phyloP scores from a whole-genome alignment of 2,797 vertebrate genomes.

The Apogon hyalosoma region DNA sequence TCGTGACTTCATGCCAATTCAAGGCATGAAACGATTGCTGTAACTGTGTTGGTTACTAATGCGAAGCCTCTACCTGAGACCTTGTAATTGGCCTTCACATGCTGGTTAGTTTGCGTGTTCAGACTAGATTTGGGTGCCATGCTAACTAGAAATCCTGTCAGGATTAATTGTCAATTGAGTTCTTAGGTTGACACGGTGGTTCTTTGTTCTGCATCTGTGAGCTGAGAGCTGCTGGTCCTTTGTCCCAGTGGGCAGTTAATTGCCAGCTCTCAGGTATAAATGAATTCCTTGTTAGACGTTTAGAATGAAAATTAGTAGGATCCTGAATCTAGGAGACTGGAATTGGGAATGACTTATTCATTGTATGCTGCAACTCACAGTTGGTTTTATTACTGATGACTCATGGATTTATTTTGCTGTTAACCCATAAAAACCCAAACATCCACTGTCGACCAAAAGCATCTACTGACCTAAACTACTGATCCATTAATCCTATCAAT shows the following conservation, averaged over 20 bases:
- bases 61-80: background rate
- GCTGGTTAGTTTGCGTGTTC: background rate
- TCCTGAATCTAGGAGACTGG: background rate
- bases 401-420: no score
- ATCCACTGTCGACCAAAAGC: no score
- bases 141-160: background rate
- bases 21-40: background rate
- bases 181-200: slow-evolving; percentile 1
- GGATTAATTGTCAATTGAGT: background rate
- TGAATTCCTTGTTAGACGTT: slow-evolving; percentile 12
- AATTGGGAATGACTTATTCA: background rate
- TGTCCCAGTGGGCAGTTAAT: slow-evolving; percentile 11
- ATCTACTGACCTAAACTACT: no score
- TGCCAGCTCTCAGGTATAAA: slow-evolving; percentile 8
- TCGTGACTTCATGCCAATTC: background rate
- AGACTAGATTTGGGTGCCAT: background rate
- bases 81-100: background rate
- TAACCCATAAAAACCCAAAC: no score
- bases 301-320: slow-evolving; percentile 26
- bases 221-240: background rate
- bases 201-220: slow-evolving; percentile 2
- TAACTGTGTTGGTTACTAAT: background rate
- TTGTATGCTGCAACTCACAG: no score
- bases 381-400: no score
- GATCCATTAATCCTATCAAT: no score